These are phyloP conservation scores for Caracal caracal DNA, from an alignment of 2,113 vertebrate genomes.

Conservation along the genomic window DNA sequence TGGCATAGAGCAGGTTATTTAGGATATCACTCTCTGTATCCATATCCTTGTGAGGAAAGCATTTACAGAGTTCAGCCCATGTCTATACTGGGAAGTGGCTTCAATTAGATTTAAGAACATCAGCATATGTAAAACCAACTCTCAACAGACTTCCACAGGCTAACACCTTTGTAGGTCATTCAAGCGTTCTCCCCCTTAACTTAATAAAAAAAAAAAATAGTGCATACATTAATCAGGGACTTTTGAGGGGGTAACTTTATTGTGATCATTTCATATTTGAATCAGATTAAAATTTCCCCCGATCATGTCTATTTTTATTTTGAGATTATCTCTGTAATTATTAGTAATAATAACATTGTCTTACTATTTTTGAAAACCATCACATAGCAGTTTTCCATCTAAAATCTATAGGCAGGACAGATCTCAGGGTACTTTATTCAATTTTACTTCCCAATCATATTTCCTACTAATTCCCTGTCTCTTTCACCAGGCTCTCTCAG, in stretches of 20 bases:
- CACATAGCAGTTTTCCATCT: background rate
- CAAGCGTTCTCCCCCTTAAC: background rate
- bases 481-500: background rate
- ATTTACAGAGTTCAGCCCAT: background rate
- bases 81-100: background rate
- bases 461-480: background rate
- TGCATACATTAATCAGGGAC: background rate
- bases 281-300: background rate
- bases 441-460: background rate
- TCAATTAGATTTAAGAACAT: conserved; percentile 18
- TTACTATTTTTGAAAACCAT: conserved; percentile 25
- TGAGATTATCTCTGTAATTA: background rate
- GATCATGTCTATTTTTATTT: background rate
- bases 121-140: background rate
- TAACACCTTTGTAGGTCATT: background rate
- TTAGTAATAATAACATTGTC: background rate
- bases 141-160: background rate
- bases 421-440: background rate
- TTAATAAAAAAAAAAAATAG: background rate
- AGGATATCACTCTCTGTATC: background rate
- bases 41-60: background rate
- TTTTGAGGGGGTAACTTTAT: background rate
- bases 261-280: conserved; percentile 2
- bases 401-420: background rate
- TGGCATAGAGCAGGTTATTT: background rate